phyloP scores from a whole-genome alignment of 1,140 invertebrate genomes.

The Cataglyphis hispanica region DNA sequence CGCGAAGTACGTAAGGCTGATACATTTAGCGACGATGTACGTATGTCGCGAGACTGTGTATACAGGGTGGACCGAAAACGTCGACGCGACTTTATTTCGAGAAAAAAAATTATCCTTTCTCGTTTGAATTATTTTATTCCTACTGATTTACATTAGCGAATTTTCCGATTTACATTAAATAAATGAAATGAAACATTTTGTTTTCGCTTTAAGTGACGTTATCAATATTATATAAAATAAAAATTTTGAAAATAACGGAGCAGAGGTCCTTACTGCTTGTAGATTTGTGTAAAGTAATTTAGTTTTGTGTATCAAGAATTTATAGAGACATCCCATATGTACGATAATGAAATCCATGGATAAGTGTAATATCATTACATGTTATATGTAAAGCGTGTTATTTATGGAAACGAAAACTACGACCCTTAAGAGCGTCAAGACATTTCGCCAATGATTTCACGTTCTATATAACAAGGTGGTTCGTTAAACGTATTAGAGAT shows the following conservation, averaged over 20 bases:
- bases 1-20: conserved; percentile 59
- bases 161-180: not conserved
- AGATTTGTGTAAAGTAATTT: not conserved
- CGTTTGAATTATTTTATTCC: not conserved
- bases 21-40: conserved; percentile 52
- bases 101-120: not conserved
- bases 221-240: not conserved
- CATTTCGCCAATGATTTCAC: conserved; percentile 1
- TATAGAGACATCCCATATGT: not conserved
- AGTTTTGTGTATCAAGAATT: not conserved
- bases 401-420: conserved; percentile 44
- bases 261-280: not conserved
- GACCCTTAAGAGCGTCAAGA: conserved; percentile 1
- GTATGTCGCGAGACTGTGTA: conserved; percentile 15
- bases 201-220: not conserved
- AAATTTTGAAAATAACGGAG: not conserved
- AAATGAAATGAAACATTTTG: not conserved
- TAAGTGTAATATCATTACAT: conserved; percentile 60
- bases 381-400: conserved; percentile 14
- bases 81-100: conserved; percentile 4
- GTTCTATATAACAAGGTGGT: not conserved
- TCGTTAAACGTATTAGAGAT: conserved; percentile 27
- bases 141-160: too few relatives aligned
- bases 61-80: conserved; percentile 27
- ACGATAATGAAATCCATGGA: conserved; percentile 57